Base-by-base conservation (phyloP, 2,888 invertebrate species). In the Drosophila anceps region DNA sequence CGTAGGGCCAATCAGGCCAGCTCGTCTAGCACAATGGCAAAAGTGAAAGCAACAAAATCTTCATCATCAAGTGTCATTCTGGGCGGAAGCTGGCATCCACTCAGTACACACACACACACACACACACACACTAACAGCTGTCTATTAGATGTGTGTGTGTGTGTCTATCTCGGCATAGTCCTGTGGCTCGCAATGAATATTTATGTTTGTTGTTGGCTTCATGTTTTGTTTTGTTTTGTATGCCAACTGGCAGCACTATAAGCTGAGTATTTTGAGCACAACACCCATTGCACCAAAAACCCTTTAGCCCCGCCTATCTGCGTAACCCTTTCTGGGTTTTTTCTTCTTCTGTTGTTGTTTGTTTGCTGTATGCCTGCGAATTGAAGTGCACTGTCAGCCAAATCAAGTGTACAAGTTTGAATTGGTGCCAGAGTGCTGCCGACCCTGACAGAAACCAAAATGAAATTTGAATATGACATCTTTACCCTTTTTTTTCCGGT, bases 11-110 rank as follows among this genome's bases (percentile, higher is more conserved):
- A 85, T 80, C 77, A 67, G 79, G 65, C 58, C 69, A 65, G 57
- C 53, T 43, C 68, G 64, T 53, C 51, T 59, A 69, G 55, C 53
- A 73, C 82, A 79, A 78, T 72, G 73, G 66, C 86, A 90, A 89
- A 91, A 89, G 89, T 90, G 90, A 89, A 89, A 89, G 88, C 86
- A 86, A 82, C 84, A 90, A 88, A 90, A 86, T 91, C 90, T 91
- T 90, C 88, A 90, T 84, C 86, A 84, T 84, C 82, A 90, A 81
- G 84, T 78, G 88, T 81, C 90, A 86, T 90, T 82, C 86, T 78
- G 72, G 90, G 83, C 88, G 81, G 83, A 83, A 88, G 88, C 81
- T 85, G 83, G 73, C 87, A 82, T 73, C 64, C 78, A 71, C 70
- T 71, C 72, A 55, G 60, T 53, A 50, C 79, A 64, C 65, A 65